Conservation (phyloP, 2,888 invertebrate genomes). For the Monopis laevigella region DNA sequence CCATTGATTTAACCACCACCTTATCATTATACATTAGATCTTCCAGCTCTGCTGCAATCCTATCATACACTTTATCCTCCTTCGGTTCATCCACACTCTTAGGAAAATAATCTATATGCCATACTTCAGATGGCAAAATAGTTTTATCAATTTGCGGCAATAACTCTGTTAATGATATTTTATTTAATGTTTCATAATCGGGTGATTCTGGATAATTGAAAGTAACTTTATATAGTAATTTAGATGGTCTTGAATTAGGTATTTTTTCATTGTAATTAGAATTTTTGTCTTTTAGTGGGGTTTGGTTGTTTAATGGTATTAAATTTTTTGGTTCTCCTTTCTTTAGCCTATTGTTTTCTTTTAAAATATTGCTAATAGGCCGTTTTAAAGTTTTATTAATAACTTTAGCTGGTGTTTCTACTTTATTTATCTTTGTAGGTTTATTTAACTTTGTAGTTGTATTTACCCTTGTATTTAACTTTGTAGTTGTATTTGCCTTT, state of each 20-base stretch:
- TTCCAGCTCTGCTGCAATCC: constrained; percentile 60
- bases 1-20: constrained; percentile 25
- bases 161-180: constrained; percentile 37
- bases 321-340: too few species aligned
- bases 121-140: constrained; percentile 49
- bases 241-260: constrained; percentile 37
- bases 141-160: constrained; percentile 38
- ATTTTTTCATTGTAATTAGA: constrained; percentile 21
- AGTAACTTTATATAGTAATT: constrained; percentile 46
- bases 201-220: constrained; percentile 37
- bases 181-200: constrained; percentile 30
- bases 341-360: constrained; percentile 47
- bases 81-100: constrained; percentile 46
- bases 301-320: too few species aligned
- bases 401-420: too few species aligned
- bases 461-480: background rate
- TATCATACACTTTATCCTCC: constrained; percentile 59
- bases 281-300: too few species aligned
- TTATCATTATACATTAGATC: constrained; percentile 57
- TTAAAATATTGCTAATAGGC: constrained; percentile 34
- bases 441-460: background rate
- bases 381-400: constrained; percentile 12
- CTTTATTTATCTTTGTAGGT: too few species aligned
- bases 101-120: constrained; percentile 57
- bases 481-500: background rate